A percentile compares a stretch with the other conserved stretches of the same genome.
phyloP scores from a whole-genome alignment of 2,797 vertebrate species.

The Pipistrellus pygmaeus region DNA sequence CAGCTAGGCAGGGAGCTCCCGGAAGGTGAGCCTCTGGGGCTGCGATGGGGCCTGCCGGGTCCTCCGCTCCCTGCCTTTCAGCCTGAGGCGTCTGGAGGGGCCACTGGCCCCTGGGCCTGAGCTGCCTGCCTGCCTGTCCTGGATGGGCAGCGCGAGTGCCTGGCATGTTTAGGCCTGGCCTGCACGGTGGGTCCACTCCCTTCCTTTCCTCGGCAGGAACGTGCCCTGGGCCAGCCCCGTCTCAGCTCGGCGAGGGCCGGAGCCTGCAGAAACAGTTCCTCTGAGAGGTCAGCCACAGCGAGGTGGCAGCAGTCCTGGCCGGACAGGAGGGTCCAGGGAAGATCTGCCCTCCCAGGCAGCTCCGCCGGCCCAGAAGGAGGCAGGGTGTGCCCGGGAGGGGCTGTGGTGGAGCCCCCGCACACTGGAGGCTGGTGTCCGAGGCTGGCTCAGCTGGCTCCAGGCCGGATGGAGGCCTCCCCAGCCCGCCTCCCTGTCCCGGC shows the following conservation, averaged over 20 bases:
- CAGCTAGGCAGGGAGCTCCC: not conserved
- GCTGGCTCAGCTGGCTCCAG: not conserved
- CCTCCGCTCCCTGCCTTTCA: rapidly evolving
- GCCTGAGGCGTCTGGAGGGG: not conserved
- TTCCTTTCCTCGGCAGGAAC: not conserved
- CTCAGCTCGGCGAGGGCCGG: not conserved
- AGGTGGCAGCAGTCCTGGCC: not conserved
- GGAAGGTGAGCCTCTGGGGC: not conserved
- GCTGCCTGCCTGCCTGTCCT: not conserved
- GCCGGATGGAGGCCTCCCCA: not conserved
- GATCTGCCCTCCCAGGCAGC: not conserved
- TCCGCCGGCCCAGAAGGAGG: not conserved
- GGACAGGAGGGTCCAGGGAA: not conserved
- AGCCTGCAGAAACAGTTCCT: not conserved
- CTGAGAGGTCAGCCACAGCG: not conserved
- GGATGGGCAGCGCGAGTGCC: not conserved
- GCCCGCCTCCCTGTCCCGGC: not conserved
- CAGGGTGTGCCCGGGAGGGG: not conserved
- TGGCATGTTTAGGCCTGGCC: not conserved
- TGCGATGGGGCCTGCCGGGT: not conserved
- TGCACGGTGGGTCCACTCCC: rapidly evolving
- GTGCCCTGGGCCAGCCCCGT: not conserved
- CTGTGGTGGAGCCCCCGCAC: not conserved
- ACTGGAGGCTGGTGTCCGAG: not conserved
- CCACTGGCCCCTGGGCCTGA: not conserved